Base-by-base conservation (phyloP, 2,888 invertebrate species). In the Cheiracanthium punctorium region DNA sequence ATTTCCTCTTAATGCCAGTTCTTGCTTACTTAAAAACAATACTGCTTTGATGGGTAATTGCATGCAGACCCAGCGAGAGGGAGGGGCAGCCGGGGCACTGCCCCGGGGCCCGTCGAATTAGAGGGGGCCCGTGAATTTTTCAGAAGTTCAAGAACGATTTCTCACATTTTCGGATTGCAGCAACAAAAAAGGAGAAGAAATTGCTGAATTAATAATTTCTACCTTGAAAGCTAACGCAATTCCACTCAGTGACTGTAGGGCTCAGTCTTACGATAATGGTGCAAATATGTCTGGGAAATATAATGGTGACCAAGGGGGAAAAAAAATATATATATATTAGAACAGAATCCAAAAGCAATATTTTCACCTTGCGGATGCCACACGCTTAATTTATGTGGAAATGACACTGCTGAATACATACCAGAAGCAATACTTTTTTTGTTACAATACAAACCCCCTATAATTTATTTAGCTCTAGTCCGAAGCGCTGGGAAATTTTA, bases 231-330 rank as follows among this genome's bases (percentile, higher is more conserved):
- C 41, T 5, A 28, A 73, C 17, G 0, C 37, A n/a, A 73, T 41
- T 29, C 73, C 43, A 12, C 43, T 73, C 5, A 20, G 28, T 12
- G 30, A 72, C 58, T 87, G 82, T 52, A 32, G 69, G 28, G 77
- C 67, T 2, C 79, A 82, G 58, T 67, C 41, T 24, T 82, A 87
- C 65, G 77, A 87, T 32, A 87, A 82, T 67, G 82, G 65, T 20
- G 65, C 79, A 10, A 87, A 87, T 32, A 87, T 87, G 72, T n/a
- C 64, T 28, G 82, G 87, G 20, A 70, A 52, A 58, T 73, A 85
- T 77, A 76, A 76, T 37, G 87, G 82, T 24, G 82, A 30, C 10
- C 43, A 72, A 72, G n/a, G n/a, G n/a, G n/a, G n/a, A n/a, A n/a
- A n/a, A n/a, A n/a, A n/a, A n/a, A n/a, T n/a, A 24, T 20, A 43